Percentiles rank a stretch among this genome's conserved stretches.
Evolutionary conservation across 2,888 invertebrate genomes (phyloP).

Genomic region (Eupsilia transversa): DNA sequence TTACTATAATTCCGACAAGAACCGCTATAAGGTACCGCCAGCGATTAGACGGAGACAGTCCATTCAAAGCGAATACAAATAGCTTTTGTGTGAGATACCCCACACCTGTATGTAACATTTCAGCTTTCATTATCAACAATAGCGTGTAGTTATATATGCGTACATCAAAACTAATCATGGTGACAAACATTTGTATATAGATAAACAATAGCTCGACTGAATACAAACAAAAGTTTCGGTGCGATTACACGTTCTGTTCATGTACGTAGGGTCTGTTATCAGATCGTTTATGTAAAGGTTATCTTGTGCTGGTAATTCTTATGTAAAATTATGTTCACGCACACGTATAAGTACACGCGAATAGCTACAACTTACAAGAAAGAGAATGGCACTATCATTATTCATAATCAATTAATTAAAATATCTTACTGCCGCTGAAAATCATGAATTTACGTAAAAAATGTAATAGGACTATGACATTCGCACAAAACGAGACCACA

Average conservation of each 20-base stretch:
- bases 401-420: no score
- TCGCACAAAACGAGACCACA: slow-evolving; percentile 4
- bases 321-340: no score
- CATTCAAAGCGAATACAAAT: slow-evolving; percentile 5
- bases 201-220: slow-evolving; percentile 59
- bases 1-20: neutral
- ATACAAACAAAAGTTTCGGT: slow-evolving; percentile 70
- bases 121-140: slow-evolving; percentile 46
- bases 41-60: slow-evolving; percentile 3
- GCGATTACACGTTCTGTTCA: slow-evolving; percentile 67
- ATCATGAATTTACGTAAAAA: no score
- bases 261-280: slow-evolving; percentile 20
- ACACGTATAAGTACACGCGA: no score
- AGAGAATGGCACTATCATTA: no score
- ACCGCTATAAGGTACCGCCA: neutral
- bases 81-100: slow-evolving; percentile 21
- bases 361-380: no score
- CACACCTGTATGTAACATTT: slow-evolving; percentile 38
- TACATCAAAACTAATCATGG: slow-evolving; percentile 50
- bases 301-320: neutral
- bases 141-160: slow-evolving; percentile 25
- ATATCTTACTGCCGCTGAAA: no score
- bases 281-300: slow-evolving; percentile 24
- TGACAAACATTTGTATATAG: slow-evolving; percentile 52
- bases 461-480: no score